These are phyloP conservation scores for Hyaena hyaena DNA, from an alignment of 2,113 vertebrate species.

Conservation along the genomic window DNA sequence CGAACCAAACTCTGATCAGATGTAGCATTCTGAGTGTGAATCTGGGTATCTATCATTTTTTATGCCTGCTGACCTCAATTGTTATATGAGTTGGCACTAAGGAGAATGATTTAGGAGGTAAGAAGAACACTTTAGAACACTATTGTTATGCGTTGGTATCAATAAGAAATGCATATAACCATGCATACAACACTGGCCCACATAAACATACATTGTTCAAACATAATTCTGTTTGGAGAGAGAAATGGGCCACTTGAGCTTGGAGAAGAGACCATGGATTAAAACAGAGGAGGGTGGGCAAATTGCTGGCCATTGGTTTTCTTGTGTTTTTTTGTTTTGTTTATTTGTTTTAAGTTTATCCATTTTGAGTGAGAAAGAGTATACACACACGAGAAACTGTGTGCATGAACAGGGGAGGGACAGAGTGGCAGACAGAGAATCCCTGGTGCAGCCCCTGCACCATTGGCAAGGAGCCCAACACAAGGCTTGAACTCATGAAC, in stretches of 20 bases:
- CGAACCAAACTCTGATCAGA: background rate
- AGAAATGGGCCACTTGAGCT: background rate
- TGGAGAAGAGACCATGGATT: background rate
- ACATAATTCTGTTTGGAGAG: background rate
- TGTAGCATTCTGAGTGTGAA: background rate
- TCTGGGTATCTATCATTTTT: background rate
- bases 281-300: background rate
- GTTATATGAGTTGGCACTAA: background rate
- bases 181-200: rapidly evolving
- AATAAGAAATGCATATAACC: background rate
- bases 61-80: background rate
- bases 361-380: no score
- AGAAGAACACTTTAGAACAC: background rate
- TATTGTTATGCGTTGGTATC: background rate
- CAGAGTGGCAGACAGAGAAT: no score
- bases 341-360: no score
- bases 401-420: no score
- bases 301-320: background rate
- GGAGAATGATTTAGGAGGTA: background rate
- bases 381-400: no score
- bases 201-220: background rate
- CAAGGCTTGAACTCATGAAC: no score
- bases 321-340: background rate
- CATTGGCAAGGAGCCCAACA: no score
- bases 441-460: no score